Evolutionary conservation across 2,113 vertebrate genomes (phyloP).

Genomic region (Alexandromys fortis): DNA sequence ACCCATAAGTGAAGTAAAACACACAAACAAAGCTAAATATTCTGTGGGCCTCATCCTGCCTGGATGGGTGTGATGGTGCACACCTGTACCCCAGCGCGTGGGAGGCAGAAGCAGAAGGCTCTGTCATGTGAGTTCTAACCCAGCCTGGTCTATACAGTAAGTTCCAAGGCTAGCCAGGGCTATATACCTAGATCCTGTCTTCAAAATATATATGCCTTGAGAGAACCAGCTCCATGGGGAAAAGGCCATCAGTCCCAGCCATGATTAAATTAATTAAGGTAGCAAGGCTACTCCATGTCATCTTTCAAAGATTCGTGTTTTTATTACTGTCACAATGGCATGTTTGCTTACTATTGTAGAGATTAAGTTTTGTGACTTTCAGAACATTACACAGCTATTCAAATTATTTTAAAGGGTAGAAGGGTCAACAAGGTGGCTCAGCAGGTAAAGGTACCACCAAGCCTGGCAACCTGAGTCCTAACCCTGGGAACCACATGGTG

Average conservation of each 20-base stretch:
- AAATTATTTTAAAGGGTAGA: not conserved
- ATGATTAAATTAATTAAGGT: constrained; percentile 61
- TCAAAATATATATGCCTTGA: not conserved
- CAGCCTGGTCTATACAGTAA: not conserved
- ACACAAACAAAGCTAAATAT: constrained; percentile 46
- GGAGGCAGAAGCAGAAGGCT: not conserved
- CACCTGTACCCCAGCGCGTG: not conserved
- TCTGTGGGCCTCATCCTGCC: not conserved
- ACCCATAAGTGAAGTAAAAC: constrained; percentile 50
- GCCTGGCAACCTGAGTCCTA: not conserved
- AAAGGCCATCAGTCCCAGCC: constrained; percentile 17
- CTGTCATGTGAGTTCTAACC: not conserved
- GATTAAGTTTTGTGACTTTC: not conserved
- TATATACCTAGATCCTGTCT: not conserved
- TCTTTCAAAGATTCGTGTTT: constrained; percentile 14
- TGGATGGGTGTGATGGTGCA: not conserved
- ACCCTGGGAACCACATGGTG: not conserved
- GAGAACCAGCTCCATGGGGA: constrained; percentile 33
- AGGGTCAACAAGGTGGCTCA: not conserved
- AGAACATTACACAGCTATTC: not conserved
- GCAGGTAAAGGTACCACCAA: not conserved
- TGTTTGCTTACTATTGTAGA: not conserved
- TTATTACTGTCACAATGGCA: not conserved
- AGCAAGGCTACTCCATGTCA: not conserved
- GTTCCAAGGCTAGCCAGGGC: not conserved